Evolutionary conservation across 1,140 invertebrate species (phyloP).

Genomic region (Muscidifurax raptorellus): DNA sequence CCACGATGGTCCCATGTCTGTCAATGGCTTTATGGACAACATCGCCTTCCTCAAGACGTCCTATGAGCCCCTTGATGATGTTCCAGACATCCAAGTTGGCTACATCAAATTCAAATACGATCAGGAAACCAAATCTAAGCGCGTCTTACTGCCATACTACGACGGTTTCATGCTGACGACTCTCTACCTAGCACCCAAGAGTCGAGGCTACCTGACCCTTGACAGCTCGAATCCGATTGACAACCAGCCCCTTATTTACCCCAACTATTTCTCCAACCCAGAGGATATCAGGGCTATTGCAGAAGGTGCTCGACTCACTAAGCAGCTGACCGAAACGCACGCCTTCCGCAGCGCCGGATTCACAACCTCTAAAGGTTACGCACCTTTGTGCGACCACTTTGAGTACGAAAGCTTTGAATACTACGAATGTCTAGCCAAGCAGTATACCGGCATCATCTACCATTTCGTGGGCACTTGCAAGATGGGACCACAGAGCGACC

Average conservation of each 20-base stretch:
- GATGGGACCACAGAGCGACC: conserved; percentile 76
- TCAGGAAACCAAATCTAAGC: neutral
- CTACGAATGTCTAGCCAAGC: conserved; percentile 37
- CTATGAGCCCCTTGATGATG: neutral
- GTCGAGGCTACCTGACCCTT: conserved; percentile 33
- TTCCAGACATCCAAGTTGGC: conserved; percentile 48
- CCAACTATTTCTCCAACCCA: conserved; percentile 10
- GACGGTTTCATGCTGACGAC: neutral
- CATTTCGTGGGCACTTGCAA: conserved; percentile 79
- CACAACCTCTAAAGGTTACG: neutral
- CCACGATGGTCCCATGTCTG: conserved; percentile 29
- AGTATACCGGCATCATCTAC: conserved; percentile 8
- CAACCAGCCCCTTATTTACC: conserved; percentile 22
- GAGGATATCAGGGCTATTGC: conserved; percentile 4
- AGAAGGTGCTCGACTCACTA: neutral
- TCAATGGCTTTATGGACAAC: neutral
- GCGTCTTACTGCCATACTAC: conserved; percentile 14
- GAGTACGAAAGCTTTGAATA: conserved; percentile 3
- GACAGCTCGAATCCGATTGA: conserved; percentile 8
- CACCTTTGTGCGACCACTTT: neutral
- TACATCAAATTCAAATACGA: neutral
- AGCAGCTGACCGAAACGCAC: neutral
- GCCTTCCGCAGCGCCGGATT: conserved; percentile 25
- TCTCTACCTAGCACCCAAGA: conserved; percentile 13
- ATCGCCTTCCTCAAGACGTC: conserved; percentile 17